Evolutionary conservation across 2,888 invertebrate species (phyloP).

Genomic region (Harpalus rufipes): DNA sequence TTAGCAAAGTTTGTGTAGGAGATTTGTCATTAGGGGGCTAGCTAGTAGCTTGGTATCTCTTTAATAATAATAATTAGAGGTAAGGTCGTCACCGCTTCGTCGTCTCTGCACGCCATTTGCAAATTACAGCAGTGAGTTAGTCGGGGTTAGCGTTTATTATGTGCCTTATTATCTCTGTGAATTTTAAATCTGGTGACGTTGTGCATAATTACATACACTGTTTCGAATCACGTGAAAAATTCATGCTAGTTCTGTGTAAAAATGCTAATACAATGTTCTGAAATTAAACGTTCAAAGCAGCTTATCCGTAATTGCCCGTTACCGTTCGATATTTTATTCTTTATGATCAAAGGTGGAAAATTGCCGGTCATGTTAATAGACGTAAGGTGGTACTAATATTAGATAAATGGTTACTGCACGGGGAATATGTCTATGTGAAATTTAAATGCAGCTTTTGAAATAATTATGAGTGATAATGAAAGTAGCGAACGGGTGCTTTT

Average conservation of each 20-base stretch:
- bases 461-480: conserved; percentile 41
- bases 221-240: conserved; percentile 30
- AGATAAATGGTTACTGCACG: conserved; percentile 20
- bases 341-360: conserved; percentile 11
- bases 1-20: not conserved
- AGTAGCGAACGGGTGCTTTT: not conserved
- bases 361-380: not conserved
- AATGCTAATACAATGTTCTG: conserved; percentile 5
- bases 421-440: conserved; percentile 7
- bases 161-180: conserved; percentile 48
- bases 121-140: conserved; percentile 19
- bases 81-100: not conserved
- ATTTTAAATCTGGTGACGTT: conserved; percentile 48
- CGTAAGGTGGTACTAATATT: conserved; percentile 11
- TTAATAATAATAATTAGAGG: conserved; percentile 45
- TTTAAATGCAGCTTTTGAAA: conserved; percentile 22
- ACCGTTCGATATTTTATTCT: conserved; percentile 26
- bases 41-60: conserved; percentile 9
- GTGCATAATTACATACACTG: conserved; percentile 26
- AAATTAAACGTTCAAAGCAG: conserved; percentile 19
- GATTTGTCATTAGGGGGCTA: conserved; percentile 8
- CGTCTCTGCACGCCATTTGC: conserved; percentile 38
- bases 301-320: conserved; percentile 2
- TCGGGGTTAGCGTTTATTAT: conserved; percentile 19
- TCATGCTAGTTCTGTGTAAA: conserved; percentile 26